These are phyloP conservation scores for Tenodera sinensis DNA, from an alignment of 2,888 invertebrate species.

Conservation along the genomic window DNA sequence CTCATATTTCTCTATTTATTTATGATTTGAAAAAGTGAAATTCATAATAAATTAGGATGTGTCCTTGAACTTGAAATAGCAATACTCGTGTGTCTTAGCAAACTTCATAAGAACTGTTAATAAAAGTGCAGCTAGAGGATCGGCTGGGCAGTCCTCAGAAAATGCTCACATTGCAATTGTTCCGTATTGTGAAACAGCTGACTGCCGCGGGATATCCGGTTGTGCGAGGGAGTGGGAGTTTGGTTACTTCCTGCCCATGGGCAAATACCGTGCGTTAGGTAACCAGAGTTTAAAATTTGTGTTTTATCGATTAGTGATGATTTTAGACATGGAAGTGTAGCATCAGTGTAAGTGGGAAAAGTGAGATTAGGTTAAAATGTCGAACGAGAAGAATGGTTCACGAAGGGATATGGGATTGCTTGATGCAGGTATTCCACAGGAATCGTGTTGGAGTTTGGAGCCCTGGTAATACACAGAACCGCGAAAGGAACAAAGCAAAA, in stretches of 20 bases:
- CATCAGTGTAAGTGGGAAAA: not conserved
- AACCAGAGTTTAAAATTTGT: too few relatives aligned
- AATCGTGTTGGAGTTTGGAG: not conserved
- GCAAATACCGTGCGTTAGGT: not conserved
- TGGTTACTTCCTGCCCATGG: not conserved
- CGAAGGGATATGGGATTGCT: not conserved
- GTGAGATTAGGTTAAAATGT: conserved; percentile 27
- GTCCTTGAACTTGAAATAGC: too few relatives aligned
- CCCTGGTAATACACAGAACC: conserved; percentile 12
- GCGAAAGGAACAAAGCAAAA: conserved; percentile 20
- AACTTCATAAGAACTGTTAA: too few relatives aligned
- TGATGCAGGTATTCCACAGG: not conserved
- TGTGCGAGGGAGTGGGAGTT: conserved; percentile 40
- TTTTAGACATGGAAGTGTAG: too few relatives aligned
- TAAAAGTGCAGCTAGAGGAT: too few relatives aligned
- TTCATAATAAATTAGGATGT: too few relatives aligned
- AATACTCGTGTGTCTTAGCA: too few relatives aligned
- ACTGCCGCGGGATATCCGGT: conserved; percentile 47
- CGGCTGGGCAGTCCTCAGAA: too few relatives aligned
- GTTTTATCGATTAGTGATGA: too few relatives aligned
- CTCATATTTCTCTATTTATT: too few relatives aligned
- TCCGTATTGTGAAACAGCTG: conserved; percentile 41
- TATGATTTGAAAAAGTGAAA: too few relatives aligned
- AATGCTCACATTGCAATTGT: too few relatives aligned
- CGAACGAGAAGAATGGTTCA: not conserved